These are phyloP conservation scores for Ylistrum balloti DNA, from an alignment of 1,140 invertebrate species.

Conservation along the genomic window DNA sequence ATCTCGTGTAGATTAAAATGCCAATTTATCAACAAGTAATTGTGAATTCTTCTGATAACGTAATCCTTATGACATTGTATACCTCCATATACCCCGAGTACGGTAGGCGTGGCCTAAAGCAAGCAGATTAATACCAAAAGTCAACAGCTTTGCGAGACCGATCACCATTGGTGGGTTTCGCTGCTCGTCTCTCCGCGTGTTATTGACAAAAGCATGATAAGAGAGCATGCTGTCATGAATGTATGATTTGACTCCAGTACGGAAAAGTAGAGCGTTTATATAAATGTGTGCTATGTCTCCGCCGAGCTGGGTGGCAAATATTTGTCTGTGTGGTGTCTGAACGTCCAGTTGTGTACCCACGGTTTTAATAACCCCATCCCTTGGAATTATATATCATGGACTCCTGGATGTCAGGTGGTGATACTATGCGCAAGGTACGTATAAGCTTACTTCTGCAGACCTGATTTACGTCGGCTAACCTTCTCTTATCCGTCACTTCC, in stretches of 20 bases:
- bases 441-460: not conserved
- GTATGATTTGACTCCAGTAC: not conserved
- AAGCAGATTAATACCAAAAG: slow-evolving; percentile 18
- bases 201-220: slow-evolving; percentile 17
- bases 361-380: not conserved
- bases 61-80: slow-evolving; percentile 14
- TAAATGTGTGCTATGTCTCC: slow-evolving; percentile 19
- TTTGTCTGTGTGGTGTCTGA: not conserved
- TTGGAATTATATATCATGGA: slow-evolving; percentile 31
- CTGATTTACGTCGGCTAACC: not conserved
- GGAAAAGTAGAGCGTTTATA: slow-evolving; percentile 17
- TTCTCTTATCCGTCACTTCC: not conserved
- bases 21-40: slow-evolving; percentile 40
- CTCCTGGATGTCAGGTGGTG: not conserved
- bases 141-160: slow-evolving; percentile 2
- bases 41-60: not conserved
- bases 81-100: slow-evolving; percentile 5
- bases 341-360: not conserved
- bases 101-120: not conserved
- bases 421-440: not conserved
- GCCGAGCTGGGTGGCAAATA: not conserved
- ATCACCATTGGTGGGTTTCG: not conserved
- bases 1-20: slow-evolving; percentile 35
- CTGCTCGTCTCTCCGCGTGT: not conserved
- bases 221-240: not conserved